Evolutionary conservation across 2,113 vertebrate genomes (phyloP), one percentile per base, ranked within the genome.

Genomic region (Lipophrys pholis): DNA sequence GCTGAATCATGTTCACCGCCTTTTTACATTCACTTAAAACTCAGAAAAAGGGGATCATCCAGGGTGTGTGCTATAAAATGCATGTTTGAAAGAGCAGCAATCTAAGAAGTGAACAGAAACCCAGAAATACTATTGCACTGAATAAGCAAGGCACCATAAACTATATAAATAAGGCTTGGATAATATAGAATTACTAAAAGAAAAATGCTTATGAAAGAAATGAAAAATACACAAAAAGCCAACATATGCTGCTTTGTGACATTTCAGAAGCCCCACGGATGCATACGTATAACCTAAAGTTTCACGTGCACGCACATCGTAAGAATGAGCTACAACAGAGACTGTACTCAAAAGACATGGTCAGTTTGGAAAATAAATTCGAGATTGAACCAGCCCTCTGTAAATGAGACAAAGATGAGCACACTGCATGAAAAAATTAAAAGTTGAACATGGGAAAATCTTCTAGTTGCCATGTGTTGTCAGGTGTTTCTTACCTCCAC

Each of bases 401-500:
- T 66, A 61, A 62, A 76, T 66, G 54, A 83, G 59, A 89, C 73
- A 88, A 87, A 56, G 67, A 90, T 89, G 86, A 87, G 74, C 64
- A 90, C 87, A 90, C 53, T 72, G 90, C 89, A 91, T 87, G 83
- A 85, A 73, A 71, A 84, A 80, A 69, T 30, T 2, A 67, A 84
- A 88, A 85, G 68, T 50, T 68, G 65, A 63, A 63, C 69, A 84
- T 81, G 80, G 52, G 49, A 71, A 80, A 88, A 84, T 53, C 9
- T 60, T 56, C 6, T 15, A 48, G 10, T 54, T 43, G 57, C 52
- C 46, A 40, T 38, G 16, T 72, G 77, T 45, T 6, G 15, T 11
- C 6, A 16, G 53, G 63, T 60, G 55, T 38, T 35, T 58, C 96
- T 97, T 95, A 99, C 98, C 97, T 99, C 98, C 0, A 92, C 87